These are phyloP conservation scores for Ambastaia sidthimunki DNA, from an alignment of 2,797 vertebrate species.

Conservation along the genomic window DNA sequence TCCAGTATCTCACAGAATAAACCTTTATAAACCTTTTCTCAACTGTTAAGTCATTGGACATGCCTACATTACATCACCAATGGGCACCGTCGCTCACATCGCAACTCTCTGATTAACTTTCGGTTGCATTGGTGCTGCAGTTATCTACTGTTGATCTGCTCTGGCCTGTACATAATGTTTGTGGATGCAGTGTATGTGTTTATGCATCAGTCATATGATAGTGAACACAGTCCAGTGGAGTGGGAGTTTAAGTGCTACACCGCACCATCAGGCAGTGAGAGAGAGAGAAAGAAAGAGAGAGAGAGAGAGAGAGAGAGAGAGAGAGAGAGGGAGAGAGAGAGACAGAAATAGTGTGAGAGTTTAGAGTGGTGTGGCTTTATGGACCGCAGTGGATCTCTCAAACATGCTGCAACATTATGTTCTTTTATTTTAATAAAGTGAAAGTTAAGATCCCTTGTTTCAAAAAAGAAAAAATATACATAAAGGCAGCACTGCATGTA, in stretches of 20 bases:
- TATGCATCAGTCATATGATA: conserved; percentile 53
- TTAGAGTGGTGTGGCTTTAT: conserved; percentile 6
- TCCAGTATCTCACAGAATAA: neutral
- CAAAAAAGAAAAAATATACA: conserved; percentile 1
- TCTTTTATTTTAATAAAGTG: too few species aligned
- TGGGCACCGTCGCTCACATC: neutral
- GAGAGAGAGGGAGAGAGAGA: conserved; percentile 10
- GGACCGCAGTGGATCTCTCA: neutral
- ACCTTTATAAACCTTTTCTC: neutral
- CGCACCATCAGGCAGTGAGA: conserved; percentile 10
- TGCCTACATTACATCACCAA: neutral
- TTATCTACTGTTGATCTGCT: conserved; percentile 16
- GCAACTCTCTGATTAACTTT: neutral
- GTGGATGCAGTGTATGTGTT: conserved; percentile 48
- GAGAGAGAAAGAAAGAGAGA: conserved; percentile 1
- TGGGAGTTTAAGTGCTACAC: conserved; percentile 39
- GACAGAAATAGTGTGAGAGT: neutral
- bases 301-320: neutral
- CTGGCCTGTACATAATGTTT: conserved; percentile 36
- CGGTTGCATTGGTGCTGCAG: neutral
- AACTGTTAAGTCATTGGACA: neutral
- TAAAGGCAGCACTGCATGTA: neutral
- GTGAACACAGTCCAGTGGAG: conserved; percentile 41
- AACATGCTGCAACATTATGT: neutral
- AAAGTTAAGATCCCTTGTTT: neutral